These are phyloP conservation scores for Anaspis maculata DNA, from an alignment of 2,888 invertebrate genomes.

Conservation along the genomic window DNA sequence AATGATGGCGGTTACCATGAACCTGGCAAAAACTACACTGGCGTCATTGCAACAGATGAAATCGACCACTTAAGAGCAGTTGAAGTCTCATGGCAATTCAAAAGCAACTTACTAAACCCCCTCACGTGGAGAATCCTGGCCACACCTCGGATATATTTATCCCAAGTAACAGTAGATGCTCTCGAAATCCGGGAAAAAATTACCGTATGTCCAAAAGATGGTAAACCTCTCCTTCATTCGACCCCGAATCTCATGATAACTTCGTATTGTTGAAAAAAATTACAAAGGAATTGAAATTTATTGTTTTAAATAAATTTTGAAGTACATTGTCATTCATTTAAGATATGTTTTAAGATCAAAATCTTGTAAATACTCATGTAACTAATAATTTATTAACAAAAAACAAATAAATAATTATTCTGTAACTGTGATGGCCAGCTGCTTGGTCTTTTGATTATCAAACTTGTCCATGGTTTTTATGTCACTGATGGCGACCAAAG, in stretches of 20 bases:
- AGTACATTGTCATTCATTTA: constrained; percentile 71
- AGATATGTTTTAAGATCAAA: constrained; percentile 68
- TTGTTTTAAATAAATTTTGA: constrained; percentile 30
- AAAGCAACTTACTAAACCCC: constrained; percentile 70
- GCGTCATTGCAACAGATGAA: constrained; percentile 59
- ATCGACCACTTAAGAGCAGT: constrained; percentile 60
- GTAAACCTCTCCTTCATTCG: constrained; percentile 59
- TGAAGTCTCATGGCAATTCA: constrained; percentile 71
- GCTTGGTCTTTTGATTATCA: constrained; percentile 75
- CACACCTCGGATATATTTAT: constrained; percentile 65
- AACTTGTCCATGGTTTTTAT: constrained; percentile 76
- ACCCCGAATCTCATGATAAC: constrained; percentile 45
- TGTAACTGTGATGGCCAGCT: constrained; percentile 50
- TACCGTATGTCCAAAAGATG: constrained; percentile 59
- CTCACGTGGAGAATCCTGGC: constrained; percentile 74
- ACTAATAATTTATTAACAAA: constrained; percentile 37
- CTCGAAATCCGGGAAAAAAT: constrained; percentile 65
- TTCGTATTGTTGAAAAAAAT: constrained; percentile 32
- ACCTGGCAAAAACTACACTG: constrained; percentile 61
- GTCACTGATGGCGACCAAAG: constrained; percentile 59
- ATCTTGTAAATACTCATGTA: constrained; percentile 87
- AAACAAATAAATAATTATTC: constrained; percentile 25
- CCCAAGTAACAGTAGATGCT: constrained; percentile 61
- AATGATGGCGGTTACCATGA: constrained; percentile 50
- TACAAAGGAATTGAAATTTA: background rate